phyloP scores from a whole-genome alignment of 2,888 invertebrate genomes.

The Candidula unifasciata region DNA sequence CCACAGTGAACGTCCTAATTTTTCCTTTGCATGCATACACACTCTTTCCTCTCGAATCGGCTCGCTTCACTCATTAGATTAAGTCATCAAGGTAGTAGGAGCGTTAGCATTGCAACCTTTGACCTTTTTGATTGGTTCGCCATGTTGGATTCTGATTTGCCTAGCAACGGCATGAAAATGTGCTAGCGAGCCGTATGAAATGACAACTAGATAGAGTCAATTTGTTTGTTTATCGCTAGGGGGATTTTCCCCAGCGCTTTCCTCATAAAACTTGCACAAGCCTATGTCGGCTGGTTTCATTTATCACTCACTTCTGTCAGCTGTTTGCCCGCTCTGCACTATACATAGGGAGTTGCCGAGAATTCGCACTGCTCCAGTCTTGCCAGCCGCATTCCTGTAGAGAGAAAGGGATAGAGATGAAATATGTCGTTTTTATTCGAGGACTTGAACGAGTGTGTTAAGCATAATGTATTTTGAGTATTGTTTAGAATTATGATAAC shows the following conservation, averaged over 20 bases:
- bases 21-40: constrained; percentile 7
- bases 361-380: not conserved
- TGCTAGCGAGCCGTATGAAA: constrained; percentile 30
- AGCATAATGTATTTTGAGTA: no score
- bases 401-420: no score
- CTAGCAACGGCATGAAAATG: constrained; percentile 48
- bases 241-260: constrained; percentile 2
- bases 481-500: no score
- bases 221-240: constrained; percentile 46
- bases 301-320: constrained; percentile 1
- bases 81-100: constrained; percentile 24
- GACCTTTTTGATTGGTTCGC: constrained; percentile 46
- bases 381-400: not conserved
- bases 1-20: constrained; percentile 2
- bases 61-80: constrained; percentile 32
- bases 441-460: no score
- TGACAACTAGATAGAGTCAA: constrained; percentile 49
- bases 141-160: constrained; percentile 44
- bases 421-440: not conserved
- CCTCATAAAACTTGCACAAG: constrained; percentile 34
- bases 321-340: not conserved
- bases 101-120: constrained; percentile 26
- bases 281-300: constrained; percentile 14
- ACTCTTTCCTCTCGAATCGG: constrained; percentile 18
- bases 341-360: not conserved